These are phyloP conservation scores for Ophiothrix spiculata DNA, from an alignment of 35 echinoderm and acorn worm species.

Conservation along the genomic window DNA sequence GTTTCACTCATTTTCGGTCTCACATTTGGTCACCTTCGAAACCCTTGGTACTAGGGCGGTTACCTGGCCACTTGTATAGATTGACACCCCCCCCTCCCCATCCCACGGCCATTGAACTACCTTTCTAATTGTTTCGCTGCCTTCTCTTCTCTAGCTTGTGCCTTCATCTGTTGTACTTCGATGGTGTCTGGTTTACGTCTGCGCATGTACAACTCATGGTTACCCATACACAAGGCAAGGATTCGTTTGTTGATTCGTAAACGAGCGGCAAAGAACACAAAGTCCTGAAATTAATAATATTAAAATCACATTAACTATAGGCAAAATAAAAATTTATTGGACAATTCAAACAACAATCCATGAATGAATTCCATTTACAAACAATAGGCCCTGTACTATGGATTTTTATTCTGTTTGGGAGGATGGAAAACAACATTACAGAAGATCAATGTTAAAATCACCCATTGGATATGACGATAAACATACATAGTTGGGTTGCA, in stretches of 20 bases:
- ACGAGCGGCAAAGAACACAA: constrained; percentile 86
- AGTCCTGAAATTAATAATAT: constrained; percentile 60
- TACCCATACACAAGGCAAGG: constrained; percentile 90
- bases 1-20: no score
- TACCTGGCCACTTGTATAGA: background rate
- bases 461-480: no score
- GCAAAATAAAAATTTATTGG: no score
- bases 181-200: constrained; percentile 96
- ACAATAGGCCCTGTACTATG: no score
- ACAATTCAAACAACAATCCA: no score
- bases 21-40: no score
- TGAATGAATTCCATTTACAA: no score
- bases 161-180: constrained; percentile 97
- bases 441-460: no score
- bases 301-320: background rate
- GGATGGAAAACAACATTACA: no score
- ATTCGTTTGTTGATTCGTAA: constrained; percentile 97
- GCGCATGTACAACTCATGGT: constrained; percentile 99
- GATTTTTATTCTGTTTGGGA: no score
- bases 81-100: background rate
- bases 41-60: no score
- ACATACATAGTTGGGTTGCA: no score
- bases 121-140: constrained; percentile 65
- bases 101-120: background rate
- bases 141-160: constrained; percentile 92